Evolutionary conservation across 1,140 invertebrate genomes (phyloP), one percentile per base, ranked within the genome.

Genomic region (Cydia splendana): DNA sequence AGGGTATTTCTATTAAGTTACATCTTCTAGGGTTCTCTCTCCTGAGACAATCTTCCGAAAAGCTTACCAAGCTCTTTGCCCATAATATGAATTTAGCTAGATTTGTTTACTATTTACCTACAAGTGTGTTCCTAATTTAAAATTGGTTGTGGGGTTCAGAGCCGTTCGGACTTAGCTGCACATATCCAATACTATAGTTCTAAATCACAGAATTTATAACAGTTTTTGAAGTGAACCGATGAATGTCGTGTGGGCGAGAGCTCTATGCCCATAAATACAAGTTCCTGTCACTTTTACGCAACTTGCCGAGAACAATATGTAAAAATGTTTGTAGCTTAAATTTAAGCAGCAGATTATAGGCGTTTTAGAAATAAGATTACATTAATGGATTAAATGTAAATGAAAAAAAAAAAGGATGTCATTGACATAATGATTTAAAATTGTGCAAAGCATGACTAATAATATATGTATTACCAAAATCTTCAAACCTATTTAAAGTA

Each of bases 181-280:
- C 18, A 24, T 3, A 20, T 12, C 9, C 18, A 24, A n/a, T n/a
- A n/a, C n/a, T 24, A 24, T 34, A 24, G 57, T 24, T 62, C 57
- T 24, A 62, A 34, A 34, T 67, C 2, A 34, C 28, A n/a, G 9
- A 62, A 62, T 62, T 62, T 62, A 67, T 67, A 71, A 71, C 34
- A 71, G 67, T 71, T 69, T 69, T 38, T 18, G 57, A 62, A 71
- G 67, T 71, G 67, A 71, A 45, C 34, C 67, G 30, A 71, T 42
- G 30, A 71, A 18, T 20, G 15, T 42, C 34, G 34, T 6, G 67
- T 71, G 67, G 67, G 67, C 67, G 67, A n/a, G 12, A 6, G 24
- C 30, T 18, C 34, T 45, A 18, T 42, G 67, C 4, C 67, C 67
- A 71, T 38, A 71, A 71, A 71, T 69, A 69, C 2, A 10, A 45